Evolutionary conservation across 2,797 vertebrate species (phyloP), one percentile per base, ranked within the genome.

Genomic region (Melanotaenia nigrans): DNA sequence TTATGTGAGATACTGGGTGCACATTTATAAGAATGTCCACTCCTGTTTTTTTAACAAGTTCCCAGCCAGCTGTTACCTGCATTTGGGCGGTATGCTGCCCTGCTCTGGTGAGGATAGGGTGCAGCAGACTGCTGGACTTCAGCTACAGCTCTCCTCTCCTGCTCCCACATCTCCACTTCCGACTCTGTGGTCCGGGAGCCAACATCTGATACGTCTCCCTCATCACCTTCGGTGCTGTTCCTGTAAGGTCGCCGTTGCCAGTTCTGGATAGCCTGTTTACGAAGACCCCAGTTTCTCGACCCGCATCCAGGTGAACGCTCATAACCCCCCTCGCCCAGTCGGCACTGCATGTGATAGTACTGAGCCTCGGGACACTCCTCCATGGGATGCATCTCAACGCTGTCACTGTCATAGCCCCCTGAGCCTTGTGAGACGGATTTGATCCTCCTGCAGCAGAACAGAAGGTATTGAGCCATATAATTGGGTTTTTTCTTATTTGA

Each of bases 231-330:
- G 0, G 96, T 99, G 95, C 98, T 99, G 94, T 99, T 98, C 70
- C 96, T 94, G 89, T 98, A 98, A 0, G 98, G 98, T 70, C 97
- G 93, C 38, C 97, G 96, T 87, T 99, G 97, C 98, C 97, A 99
- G 93, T 99, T 99, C 82, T 99, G 97, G 87, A 99, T 98, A 49
- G 98, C 98, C 86, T 99, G 98, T 47, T 98, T 96, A 25, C 97
- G 95, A 40, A 99, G 95, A 25, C 96, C 98, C 60, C 97, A 97
- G 84, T 96, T 96, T 14, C 96, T 95, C 0, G 92, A 92, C 3
- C 93, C 87, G 6, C 96, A 96, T 0, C 93, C 90, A 0, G 93
- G 87, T 68, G 92, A 92, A 61, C 95, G 93, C 0, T 95, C 96
- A 0, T 95, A 92, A 5, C 87, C 91, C 1, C 87, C 92, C 75